phyloP scores from a whole-genome alignment of 92 coral and sea anemone genomes.

The Zoanthus sansibaricus region DNA sequence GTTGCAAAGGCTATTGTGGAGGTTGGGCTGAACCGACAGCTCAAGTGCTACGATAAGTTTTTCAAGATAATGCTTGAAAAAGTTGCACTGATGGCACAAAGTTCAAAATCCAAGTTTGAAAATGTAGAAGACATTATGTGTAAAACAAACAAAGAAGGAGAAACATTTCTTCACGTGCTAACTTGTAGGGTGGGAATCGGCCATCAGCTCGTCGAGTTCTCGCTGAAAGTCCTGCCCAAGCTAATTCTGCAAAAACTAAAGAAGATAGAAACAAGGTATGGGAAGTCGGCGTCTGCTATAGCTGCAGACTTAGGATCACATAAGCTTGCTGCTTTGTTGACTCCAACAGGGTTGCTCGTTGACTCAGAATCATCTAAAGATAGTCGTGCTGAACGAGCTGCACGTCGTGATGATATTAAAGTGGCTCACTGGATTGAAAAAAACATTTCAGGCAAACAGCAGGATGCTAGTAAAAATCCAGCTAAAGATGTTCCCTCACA shows the following conservation, averaged over 20 bases:
- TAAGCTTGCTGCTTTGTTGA: conserved; percentile 38
- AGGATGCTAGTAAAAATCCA: background rate
- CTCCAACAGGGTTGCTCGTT: background rate
- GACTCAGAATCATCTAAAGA: background rate
- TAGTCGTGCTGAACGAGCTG: conserved; percentile 34
- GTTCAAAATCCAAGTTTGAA: conserved; percentile 13
- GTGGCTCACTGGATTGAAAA: conserved; percentile 34
- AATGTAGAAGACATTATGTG: conserved; percentile 36
- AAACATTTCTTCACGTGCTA: conserved; percentile 34
- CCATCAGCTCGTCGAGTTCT: conserved; percentile 19
- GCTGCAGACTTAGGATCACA: conserved; percentile 27
- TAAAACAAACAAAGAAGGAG: conserved; percentile 28
- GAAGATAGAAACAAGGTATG: conserved; percentile 32
- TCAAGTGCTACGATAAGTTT: conserved; percentile 17
- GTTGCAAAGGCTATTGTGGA: conserved; percentile 45
- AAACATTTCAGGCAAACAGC: background rate
- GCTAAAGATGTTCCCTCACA: background rate
- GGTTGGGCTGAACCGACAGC: conserved; percentile 25
- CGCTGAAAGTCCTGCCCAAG: conserved; percentile 15
- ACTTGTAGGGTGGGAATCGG: conserved; percentile 47
- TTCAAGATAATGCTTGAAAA: conserved; percentile 36
- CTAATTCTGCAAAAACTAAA: conserved; percentile 11
- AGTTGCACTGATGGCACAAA: conserved; percentile 19
- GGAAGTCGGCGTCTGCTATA: conserved; percentile 22
- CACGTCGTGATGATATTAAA: conserved; percentile 19